Evolutionary conservation across 2,888 invertebrate genomes (phyloP), one percentile per base, ranked within the genome.

Genomic region (Acanthosepion pharaonis): DNA sequence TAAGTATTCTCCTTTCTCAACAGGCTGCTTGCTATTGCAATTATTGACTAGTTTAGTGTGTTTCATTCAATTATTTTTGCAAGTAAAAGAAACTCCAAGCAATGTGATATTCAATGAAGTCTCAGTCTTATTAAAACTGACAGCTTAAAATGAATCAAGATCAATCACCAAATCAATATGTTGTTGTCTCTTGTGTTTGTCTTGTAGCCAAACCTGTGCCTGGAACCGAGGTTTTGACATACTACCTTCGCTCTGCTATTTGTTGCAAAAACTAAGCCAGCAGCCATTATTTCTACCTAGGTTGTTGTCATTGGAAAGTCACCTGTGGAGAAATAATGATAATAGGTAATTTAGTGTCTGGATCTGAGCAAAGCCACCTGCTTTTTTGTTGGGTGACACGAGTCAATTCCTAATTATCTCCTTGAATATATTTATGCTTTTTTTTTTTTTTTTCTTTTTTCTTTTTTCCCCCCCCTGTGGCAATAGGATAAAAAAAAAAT

Each of bases 341-440:
- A 8, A 92, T 93, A 93, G 93, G 93, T 93, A 93, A 93, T 93
- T 53, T 53, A 53, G 51, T 93, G 53, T 53, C 93, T 78, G n/a
- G 93, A 93, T 93, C 93, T 93, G 93, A 93, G 93, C 93, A 93
- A 93, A n/a, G 51, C 93, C 93, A 93, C 93, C 49, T n/a, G 51
- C 33, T 49, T 28, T 28, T 53, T n/a, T 18, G 28, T 49, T 48
- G 28, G 28, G 48, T 92, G 48, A 92, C 92, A 51, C 28, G 11
- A 49, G 11, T n/a, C 23, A n/a, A 23, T 93, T 93, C 93, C n/a
- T 18, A 49, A 48, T 33, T 93, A 51, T n/a, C 51, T 93, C 49
- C n/a, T 49, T n/a, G 6, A 28, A 15, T 15, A 11, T 42, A 48
- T 48, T n/a, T 33, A 23, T 48, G 18, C 23, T 91, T 42, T 91